A percentile compares a stretch with the other conserved stretches of the same genome.
Conservation (phyloP, 2,113 vertebrate genomes). For the Psephotus haematonotus region DNA sequence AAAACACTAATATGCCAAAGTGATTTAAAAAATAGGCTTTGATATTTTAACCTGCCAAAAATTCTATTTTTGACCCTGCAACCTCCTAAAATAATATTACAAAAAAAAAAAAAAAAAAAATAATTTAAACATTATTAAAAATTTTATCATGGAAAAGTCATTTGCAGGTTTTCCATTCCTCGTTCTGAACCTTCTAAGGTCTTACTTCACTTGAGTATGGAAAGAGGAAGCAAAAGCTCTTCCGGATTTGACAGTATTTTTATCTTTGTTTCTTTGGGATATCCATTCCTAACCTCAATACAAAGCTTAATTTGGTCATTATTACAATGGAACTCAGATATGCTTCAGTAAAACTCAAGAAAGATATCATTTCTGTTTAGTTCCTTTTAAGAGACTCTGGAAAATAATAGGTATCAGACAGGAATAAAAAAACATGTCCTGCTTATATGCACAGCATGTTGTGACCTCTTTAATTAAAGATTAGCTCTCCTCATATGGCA, state of each 20-base stretch:
- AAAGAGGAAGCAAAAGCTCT: background rate
- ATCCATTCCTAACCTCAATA: background rate
- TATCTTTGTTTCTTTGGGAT: background rate
- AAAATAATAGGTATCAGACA: background rate
- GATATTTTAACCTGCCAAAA: background rate
- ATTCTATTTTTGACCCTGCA: background rate
- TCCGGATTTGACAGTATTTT: background rate
- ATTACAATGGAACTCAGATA: background rate
- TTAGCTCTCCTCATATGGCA: background rate
- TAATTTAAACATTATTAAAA: background rate
- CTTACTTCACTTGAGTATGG: background rate
- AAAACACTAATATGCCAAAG: slow-evolving; percentile 14
- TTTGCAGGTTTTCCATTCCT: background rate
- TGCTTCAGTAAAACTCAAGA: background rate
- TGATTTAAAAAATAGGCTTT: background rate
- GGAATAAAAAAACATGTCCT: background rate
- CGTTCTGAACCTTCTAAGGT: background rate
- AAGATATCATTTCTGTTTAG: background rate
- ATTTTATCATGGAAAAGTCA: background rate
- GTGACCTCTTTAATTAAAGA: background rate
- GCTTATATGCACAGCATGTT: background rate
- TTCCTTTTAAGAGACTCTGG: background rate
- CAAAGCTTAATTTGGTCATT: background rate
- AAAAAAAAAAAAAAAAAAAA: rapidly evolving
- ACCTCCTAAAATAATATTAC: background rate